A percentile compares a stretch with the other conserved stretches of the same genome.
Evolutionary conservation across 2,888 invertebrate genomes (phyloP).

Genomic region (Dolichopus griseipennis): DNA sequence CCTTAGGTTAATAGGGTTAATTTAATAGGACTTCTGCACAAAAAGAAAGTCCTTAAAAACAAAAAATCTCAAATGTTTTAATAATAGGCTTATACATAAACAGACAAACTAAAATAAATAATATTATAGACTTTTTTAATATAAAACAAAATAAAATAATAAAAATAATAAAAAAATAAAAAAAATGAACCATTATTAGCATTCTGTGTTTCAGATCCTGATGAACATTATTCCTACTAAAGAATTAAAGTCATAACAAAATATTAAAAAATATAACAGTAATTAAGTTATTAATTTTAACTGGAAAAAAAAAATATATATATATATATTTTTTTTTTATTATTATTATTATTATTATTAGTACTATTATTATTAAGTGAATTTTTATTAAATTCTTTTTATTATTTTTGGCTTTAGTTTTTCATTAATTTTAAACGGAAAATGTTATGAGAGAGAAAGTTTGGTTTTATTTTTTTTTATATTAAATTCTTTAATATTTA

Average conservation of each 20-base stretch:
- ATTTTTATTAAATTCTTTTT: not conserved
- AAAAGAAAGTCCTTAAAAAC: too few relatives aligned
- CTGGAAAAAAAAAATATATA: too few relatives aligned
- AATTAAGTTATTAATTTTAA: conserved; percentile 4
- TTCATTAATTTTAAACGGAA: too few relatives aligned
- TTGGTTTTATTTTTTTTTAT: too few relatives aligned
- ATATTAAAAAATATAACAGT: not conserved
- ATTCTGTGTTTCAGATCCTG: not conserved
- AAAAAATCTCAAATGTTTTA: too few relatives aligned
- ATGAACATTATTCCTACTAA: not conserved
- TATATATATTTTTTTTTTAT: not conserved
- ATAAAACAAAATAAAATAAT: not conserved
- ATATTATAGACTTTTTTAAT: too few relatives aligned
- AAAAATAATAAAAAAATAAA: not conserved
- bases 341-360: not conserved
- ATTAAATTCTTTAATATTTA: too few relatives aligned
- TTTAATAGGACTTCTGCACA: too few relatives aligned
- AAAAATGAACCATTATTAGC: not conserved
- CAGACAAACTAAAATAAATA: too few relatives aligned
- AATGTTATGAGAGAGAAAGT: too few relatives aligned
- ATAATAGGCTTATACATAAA: too few relatives aligned
- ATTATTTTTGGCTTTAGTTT: not conserved
- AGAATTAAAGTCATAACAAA: not conserved
- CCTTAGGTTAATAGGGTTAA: too few relatives aligned
- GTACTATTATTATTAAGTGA: not conserved